phyloP scores from a whole-genome alignment of 2,888 invertebrate species.

The Mythimna albipuncta region DNA sequence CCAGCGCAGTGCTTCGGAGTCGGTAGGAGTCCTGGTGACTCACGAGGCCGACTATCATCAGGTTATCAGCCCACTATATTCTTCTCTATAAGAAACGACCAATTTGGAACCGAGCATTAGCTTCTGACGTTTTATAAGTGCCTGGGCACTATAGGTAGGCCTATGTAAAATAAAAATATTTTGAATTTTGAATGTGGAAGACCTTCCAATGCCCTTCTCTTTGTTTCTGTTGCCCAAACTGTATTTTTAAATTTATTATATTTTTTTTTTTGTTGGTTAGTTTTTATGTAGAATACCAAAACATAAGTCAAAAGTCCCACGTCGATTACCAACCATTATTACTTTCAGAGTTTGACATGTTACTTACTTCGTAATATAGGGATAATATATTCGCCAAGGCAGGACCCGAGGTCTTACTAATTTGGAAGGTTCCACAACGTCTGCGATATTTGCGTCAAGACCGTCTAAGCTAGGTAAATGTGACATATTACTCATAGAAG shows the following conservation, averaged over 20 bases:
- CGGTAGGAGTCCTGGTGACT: too few relatives aligned
- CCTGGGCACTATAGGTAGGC: too few relatives aligned
- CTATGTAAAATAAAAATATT: too few relatives aligned
- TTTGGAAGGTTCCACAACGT: neutral
- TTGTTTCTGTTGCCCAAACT: too few relatives aligned
- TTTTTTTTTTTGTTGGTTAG: neutral
- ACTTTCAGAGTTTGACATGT: neutral
- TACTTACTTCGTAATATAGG: neutral
- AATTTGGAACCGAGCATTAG: too few relatives aligned
- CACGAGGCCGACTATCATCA: too few relatives aligned
- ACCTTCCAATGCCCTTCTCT: neutral
- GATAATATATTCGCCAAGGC: neutral
- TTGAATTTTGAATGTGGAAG: neutral
- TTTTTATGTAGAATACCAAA: neutral
- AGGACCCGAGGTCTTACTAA: neutral
- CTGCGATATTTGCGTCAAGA: neutral
- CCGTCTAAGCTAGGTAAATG: neutral
- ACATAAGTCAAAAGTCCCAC: too few relatives aligned
- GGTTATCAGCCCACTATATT: neutral
- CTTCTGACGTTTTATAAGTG: too few relatives aligned
- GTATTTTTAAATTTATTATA: too few relatives aligned
- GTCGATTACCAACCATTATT: neutral
- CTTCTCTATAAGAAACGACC: too few relatives aligned
- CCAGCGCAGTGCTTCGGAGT: neutral
- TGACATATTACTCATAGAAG: slow-evolving; percentile 10